phyloP scores from a whole-genome alignment of 2,888 invertebrate genomes.

The Microplitis deprimator region DNA sequence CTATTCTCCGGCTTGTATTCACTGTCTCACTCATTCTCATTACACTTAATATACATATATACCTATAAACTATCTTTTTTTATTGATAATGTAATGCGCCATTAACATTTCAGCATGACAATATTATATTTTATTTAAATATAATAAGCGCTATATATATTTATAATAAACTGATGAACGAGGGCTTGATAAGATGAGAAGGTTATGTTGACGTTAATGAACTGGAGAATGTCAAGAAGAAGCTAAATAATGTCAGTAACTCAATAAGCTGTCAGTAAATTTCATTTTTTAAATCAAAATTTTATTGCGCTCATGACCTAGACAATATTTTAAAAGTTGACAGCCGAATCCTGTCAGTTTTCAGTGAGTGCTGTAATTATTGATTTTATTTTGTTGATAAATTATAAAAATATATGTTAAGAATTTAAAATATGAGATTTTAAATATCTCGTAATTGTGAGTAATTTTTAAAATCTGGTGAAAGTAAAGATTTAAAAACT shows the following conservation, averaged over 20 bases:
- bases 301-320: background rate
- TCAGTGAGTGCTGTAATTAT: background rate
- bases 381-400: background rate
- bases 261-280: background rate
- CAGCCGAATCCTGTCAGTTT: background rate
- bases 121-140: background rate
- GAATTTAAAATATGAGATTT: too few relatives aligned
- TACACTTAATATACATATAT: background rate
- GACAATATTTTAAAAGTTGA: background rate
- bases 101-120: slow-evolving; percentile 24
- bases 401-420: background rate
- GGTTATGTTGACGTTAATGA: slow-evolving; percentile 31
- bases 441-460: too few relatives aligned
- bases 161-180: background rate
- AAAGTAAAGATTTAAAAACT: too few relatives aligned
- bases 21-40: slow-evolving; percentile 16
- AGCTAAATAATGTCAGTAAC: slow-evolving; percentile 6
- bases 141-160: background rate
- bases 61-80: slow-evolving; percentile 1
- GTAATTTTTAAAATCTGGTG: too few relatives aligned
- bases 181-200: slow-evolving; percentile 3
- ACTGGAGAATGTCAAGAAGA: background rate
- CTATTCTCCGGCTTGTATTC: background rate
- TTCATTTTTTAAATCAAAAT: background rate
- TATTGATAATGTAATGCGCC: slow-evolving; percentile 10